A percentile compares a stretch with the other conserved stretches of the same genome.
Evolutionary conservation across 2,113 vertebrate genomes (phyloP).

Genomic region (Eptatretus burgeri): DNA sequence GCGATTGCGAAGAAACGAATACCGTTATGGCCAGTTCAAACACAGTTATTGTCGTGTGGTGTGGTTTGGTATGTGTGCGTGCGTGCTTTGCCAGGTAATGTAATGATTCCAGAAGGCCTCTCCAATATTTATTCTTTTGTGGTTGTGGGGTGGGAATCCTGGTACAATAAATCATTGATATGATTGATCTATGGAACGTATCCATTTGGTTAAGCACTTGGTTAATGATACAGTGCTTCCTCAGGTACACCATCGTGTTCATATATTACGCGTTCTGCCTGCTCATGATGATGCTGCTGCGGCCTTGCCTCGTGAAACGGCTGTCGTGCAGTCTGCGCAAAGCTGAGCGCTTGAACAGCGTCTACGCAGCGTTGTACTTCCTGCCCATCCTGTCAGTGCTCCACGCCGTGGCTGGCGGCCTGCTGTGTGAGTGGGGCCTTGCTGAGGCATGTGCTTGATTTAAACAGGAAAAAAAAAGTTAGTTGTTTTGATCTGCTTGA

Average conservation of each 20-base stretch:
- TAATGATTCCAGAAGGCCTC: too few relatives aligned
- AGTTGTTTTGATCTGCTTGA: too few relatives aligned
- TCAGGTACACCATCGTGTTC: slow-evolving; percentile 74
- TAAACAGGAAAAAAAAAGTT: too few relatives aligned
- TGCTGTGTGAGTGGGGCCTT: slow-evolving; percentile 44
- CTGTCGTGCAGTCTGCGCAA: slow-evolving; percentile 78
- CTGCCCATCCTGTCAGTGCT: slow-evolving; percentile 76
- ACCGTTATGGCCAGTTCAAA: too few relatives aligned
- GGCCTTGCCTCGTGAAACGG: slow-evolving; percentile 85
- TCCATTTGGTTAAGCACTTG: neutral
- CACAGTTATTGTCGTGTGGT: too few relatives aligned
- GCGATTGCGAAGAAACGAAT: too few relatives aligned
- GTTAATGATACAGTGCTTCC: slow-evolving; percentile 2
- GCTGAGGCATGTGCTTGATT: too few relatives aligned
- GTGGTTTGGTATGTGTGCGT: too few relatives aligned
- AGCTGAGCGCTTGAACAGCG: slow-evolving; percentile 70
- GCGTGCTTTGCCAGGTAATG: too few relatives aligned
- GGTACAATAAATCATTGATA: too few relatives aligned
- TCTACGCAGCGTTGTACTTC: slow-evolving; percentile 87
- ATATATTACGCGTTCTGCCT: slow-evolving; percentile 89
- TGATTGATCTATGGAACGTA: too few relatives aligned
- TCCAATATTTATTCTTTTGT: too few relatives aligned
- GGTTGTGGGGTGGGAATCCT: neutral
- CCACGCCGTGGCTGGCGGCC: slow-evolving; percentile 69
- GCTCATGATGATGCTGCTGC: slow-evolving; percentile 75